These are phyloP conservation scores for Percina caprodes DNA, from an alignment of 2,113 vertebrate species.

Conservation along the genomic window DNA sequence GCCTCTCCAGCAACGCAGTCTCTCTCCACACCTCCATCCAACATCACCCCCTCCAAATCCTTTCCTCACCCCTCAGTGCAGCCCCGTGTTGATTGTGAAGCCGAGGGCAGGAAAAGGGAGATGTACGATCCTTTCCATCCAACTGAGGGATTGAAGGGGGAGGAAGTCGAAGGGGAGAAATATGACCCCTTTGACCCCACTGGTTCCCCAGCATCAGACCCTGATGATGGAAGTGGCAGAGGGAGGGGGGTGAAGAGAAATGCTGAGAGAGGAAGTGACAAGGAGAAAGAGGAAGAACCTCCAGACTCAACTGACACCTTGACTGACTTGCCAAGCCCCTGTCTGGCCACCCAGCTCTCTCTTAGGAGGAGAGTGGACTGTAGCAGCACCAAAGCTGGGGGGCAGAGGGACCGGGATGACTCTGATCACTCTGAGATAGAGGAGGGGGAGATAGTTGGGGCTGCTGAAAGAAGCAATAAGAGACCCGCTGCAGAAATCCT, in stretches of 20 bases:
- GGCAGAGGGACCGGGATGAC: constrained; percentile 53
- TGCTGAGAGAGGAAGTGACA: constrained; percentile 28
- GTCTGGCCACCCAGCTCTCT: constrained; percentile 54
- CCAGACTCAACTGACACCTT: constrained; percentile 72
- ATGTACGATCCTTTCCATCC: constrained; percentile 92
- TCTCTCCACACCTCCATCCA: constrained; percentile 29
- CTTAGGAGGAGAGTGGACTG: constrained; percentile 74
- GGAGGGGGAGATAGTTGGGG: constrained; percentile 91
- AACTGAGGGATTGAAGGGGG: constrained; percentile 80
- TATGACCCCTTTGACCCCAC: constrained; percentile 96
- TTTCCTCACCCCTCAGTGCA: constrained; percentile 33
- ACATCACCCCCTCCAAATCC: constrained; percentile 34
- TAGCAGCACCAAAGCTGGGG: constrained; percentile 38
- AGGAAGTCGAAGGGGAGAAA: constrained; percentile 87
- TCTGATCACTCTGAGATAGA: constrained; percentile 91
- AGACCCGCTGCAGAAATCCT: constrained; percentile 48
- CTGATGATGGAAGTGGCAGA: constrained; percentile 39
- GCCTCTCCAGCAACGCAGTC: constrained; percentile 56
- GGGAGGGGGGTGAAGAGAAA: constrained; percentile 7
- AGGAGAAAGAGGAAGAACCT: constrained; percentile 76
- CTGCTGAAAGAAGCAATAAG: constrained; percentile 61
- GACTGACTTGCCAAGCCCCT: constrained; percentile 63
- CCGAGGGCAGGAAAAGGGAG: constrained; percentile 72
- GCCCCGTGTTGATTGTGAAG: constrained; percentile 39
- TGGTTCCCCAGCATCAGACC: constrained; percentile 86